Base-by-base conservation (phyloP, 1,140 invertebrate species). In the Rhynchophorus ferrugineus region DNA sequence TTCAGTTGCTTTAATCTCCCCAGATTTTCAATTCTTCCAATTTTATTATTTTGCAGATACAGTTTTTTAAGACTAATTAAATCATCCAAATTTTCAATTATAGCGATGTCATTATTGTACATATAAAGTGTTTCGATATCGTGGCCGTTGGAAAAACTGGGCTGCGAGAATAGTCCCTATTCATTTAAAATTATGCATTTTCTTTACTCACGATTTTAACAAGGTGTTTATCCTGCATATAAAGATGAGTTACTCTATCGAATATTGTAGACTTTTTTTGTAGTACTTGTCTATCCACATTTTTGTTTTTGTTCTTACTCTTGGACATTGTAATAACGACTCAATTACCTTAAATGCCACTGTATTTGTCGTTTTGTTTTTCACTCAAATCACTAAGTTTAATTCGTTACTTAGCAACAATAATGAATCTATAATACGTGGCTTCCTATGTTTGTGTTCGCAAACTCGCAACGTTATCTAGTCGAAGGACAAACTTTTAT, bases 1-100 rank as follows among this genome's bases (percentile, higher is more conserved):
- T 75, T 77, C 7, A 86, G 64, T 47, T 79, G 80, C 14, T 62
- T 64, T 18, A 84, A 65, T 47, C 59, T 65, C 3, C 75, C 63
- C 9, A 86, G 65, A 57, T 82, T 81, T 66, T 81, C 78, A 19
- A 85, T 79, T 68, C 78, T 78, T 7, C 56, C 66, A 44, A 85
- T 78, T 61, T 73, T 69, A 59, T 86, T 85, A 60, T 80, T 79
- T 73, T 86, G 82, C 2, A 85, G 60, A 66, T 85, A 84, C 17
- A 86, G 69, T 59, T 79, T 76, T 1, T 77, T 80, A 22, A 84
- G 62, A 59, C 80, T 79, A n/a, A 61, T 64, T 0, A 79, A 65
- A 34, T 68, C 59, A 48, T 80, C 63, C 2, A 86, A 60, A 61
- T 83, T 81, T 59, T 79, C 71, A 44, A 85, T 81, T 59, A 70